Evolutionary conservation across 1,140 invertebrate genomes (phyloP).

Genomic region (Atta colombica): DNA sequence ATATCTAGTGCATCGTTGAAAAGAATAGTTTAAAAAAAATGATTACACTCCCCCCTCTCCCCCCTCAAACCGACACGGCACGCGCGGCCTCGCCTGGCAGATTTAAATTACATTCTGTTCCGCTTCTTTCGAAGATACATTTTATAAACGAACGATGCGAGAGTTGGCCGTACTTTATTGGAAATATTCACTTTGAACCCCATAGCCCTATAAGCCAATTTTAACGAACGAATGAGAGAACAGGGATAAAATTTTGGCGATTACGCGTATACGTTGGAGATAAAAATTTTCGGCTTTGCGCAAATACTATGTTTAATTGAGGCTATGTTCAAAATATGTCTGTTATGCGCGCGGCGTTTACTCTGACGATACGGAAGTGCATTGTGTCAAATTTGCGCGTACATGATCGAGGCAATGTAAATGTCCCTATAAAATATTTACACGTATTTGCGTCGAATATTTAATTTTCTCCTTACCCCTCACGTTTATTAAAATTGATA

Average conservation of each 20-base stretch:
- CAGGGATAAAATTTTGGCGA: conserved; percentile 67
- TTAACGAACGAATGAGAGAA: conserved; percentile 65
- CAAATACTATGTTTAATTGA: conserved; percentile 66
- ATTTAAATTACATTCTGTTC: conserved; percentile 51
- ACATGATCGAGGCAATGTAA: conserved; percentile 15
- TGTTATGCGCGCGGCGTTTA: conserved; percentile 55
- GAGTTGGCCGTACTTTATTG: conserved; percentile 65
- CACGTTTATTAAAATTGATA: conserved; percentile 68
- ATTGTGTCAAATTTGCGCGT: conserved; percentile 34
- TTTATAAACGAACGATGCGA: conserved; percentile 57
- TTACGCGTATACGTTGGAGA: conserved; percentile 53
- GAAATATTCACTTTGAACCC: conserved; percentile 73
- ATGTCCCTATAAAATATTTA: conserved; percentile 60
- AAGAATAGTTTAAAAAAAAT: conserved; percentile 44
- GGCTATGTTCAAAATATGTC: conserved; percentile 58
- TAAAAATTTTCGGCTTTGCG: conserved; percentile 53
- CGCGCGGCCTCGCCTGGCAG: not conserved
- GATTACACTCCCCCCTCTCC: not conserved
- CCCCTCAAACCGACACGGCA: not conserved
- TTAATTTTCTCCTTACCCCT: conserved; percentile 60
- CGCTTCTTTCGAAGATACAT: conserved; percentile 52
- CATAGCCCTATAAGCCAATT: conserved; percentile 64
- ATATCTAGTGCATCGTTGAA: conserved; percentile 6
- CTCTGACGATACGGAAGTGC: conserved; percentile 34
- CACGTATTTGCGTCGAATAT: conserved; percentile 54